Conservation (phyloP, 2,888 invertebrate species). For the Limulus polyphemus region DNA sequence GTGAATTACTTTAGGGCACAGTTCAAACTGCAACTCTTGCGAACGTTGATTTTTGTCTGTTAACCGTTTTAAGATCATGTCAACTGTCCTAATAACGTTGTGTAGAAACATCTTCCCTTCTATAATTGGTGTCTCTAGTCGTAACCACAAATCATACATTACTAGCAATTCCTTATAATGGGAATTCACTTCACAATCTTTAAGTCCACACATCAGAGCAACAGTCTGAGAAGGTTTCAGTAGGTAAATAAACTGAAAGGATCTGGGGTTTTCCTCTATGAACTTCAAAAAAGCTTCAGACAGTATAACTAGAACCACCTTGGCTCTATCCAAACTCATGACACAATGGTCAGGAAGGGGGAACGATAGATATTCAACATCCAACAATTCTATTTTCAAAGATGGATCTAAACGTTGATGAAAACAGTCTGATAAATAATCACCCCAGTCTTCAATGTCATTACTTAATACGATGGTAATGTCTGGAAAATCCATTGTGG, state of each 20-base stretch:
- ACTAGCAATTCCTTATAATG: slow-evolving; percentile 58
- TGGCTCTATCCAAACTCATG: neutral
- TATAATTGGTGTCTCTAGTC: slow-evolving; percentile 57
- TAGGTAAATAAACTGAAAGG: slow-evolving; percentile 44
- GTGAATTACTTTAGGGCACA: slow-evolving; percentile 26
- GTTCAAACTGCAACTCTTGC: slow-evolving; percentile 25
- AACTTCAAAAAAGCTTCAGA: neutral
- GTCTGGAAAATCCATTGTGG: slow-evolving; percentile 10
- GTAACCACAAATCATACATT: slow-evolving; percentile 63
- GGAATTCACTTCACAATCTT: slow-evolving; percentile 54
- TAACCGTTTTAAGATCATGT: slow-evolving; percentile 62
- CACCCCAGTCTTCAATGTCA: slow-evolving; percentile 21
- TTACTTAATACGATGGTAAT: slow-evolving; percentile 22
- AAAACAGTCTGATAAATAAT: slow-evolving; percentile 19
- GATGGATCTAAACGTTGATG: slow-evolving; percentile 6
- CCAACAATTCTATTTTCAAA: slow-evolving; percentile 8
- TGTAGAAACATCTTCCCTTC: slow-evolving; percentile 59
- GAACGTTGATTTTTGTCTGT: slow-evolving; percentile 53
- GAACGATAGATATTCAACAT: neutral
- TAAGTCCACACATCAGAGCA: slow-evolving; percentile 64
- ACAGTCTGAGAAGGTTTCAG: slow-evolving; percentile 58
- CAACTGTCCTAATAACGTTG: slow-evolving; percentile 17
- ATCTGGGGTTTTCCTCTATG: slow-evolving; percentile 6
- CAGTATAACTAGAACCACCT: neutral
- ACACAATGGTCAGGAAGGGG: neutral